Evolutionary conservation across 2,797 vertebrate genomes (phyloP), one percentile per base, ranked within the genome.

Genomic region (Lerista edwardsae): DNA sequence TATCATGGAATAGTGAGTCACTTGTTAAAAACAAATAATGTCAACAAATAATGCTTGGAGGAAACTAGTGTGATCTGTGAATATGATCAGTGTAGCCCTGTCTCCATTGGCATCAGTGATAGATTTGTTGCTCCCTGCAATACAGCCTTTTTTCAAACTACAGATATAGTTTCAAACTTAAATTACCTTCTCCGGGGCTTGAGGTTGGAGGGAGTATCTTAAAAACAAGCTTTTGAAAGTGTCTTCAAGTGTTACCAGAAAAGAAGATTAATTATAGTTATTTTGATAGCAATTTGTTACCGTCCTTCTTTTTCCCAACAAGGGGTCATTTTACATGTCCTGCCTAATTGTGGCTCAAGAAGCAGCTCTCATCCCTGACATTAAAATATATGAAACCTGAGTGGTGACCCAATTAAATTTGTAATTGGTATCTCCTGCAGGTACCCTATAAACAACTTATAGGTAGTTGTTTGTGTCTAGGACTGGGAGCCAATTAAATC

Each of bases 401-500:
- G 59, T 86, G 23, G 29, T 65, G 1, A n/a, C 69, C 44, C 65
- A 83, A 15, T 84, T 83, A 86, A 76, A 75, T 84, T 57, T 87
- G 57, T 84, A 90, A 89, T 87, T 85, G 44, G 47, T 64, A 0
- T 84, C 64, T 91, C 36, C 39, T 87, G 25, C 27, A 89, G 88
- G 67, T 65, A 1, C 23, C 82, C 0, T 67, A 51, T 76, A 84
- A 83, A 71, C 73, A 88, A 83, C 41, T 68, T 82, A 31, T 75
- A 82, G 83, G 79, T 82, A 92, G 76, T 41, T 55, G 31, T 83
- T 85, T 69, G 67, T 72, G 41, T 88, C 61, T 84, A 51, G 82
- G 83, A 74, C 74, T 83, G 65, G 6, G 78, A 90, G 31, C 79
- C 84, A 88, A 19, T 93, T 86, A 91, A 90, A 87, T 91, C 68